Evolutionary conservation across 2,113 vertebrate species (phyloP).

Genomic region (Sphyrna mokarran): DNA sequence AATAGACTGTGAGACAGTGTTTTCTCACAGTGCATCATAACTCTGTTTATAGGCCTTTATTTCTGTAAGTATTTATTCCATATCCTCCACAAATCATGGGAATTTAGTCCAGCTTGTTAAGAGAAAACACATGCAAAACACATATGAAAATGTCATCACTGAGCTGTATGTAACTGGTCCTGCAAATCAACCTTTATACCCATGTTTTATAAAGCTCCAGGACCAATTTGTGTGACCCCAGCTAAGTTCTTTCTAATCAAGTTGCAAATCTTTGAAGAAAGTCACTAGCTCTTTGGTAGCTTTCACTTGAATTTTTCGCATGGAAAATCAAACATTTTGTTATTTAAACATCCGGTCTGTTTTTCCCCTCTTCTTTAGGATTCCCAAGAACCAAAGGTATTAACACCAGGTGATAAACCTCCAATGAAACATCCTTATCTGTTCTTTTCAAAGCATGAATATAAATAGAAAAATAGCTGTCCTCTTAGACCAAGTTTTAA

Average conservation of each 20-base stretch:
- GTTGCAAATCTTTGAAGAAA: not conserved
- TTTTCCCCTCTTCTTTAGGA: not conserved
- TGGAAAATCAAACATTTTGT: not conserved
- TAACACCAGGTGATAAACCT: not conserved
- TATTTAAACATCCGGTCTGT: not conserved
- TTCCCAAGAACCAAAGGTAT: not conserved
- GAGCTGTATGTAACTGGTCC: not conserved
- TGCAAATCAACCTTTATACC: not conserved
- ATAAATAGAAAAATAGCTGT: not conserved
- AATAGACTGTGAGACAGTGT: constrained; percentile 12
- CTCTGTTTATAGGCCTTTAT: constrained; percentile 25
- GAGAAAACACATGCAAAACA: constrained; percentile 12
- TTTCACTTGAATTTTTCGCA: not conserved
- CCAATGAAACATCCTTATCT: not conserved
- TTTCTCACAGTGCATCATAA: constrained; percentile 15
- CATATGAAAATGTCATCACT: constrained; percentile 19
- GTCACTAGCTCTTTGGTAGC: not conserved
- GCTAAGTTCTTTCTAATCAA: not conserved
- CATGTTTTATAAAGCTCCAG: not conserved
- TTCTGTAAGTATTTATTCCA: constrained; percentile 12
- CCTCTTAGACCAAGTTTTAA: not conserved
- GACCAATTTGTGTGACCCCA: not conserved
- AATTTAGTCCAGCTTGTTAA: not conserved
- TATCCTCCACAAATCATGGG: constrained; percentile 13
- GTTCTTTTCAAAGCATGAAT: not conserved